Evolutionary conservation across 2,113 vertebrate genomes (phyloP), one percentile per base, ranked within the genome.

Genomic region (Tapirus terrestris): DNA sequence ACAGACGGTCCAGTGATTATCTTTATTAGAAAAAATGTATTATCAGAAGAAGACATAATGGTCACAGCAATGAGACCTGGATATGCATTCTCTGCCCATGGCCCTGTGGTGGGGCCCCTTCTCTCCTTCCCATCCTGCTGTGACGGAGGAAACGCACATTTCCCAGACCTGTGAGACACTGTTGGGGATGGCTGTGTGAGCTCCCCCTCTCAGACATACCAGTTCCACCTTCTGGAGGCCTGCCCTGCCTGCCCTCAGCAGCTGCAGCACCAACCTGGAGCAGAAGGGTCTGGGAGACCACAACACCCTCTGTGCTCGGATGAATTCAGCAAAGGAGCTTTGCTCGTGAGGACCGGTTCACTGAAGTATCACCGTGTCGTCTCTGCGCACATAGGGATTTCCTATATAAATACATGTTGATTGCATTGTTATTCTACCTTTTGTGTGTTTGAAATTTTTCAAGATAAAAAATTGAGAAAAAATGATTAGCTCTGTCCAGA

Each of bases 381-480:
- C 20, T 75, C 43, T 67, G 3, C 31, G 31, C 65, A 93, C 23
- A 2, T 11, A 75, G 27, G 1, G 25, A 43, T 45, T 83, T 91
- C 86, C n/a, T 75, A 1, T 33, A 31, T 45, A 20, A 27, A 11
- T 75, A 67, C 31, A 27, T 77, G 29, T 84, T 73, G 75, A 56
- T 75, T 75, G 3, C 73, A 53, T 39, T 48, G 6, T 58, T 53
- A 36, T 67, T 48, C 36, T 29, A 39, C n/a, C 2, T 85, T 89
- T 89, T 92, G 76, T 72, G 1, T 39, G 20, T 77, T 84, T 60
- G 67, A 90, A 82, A 58, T 6, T 56, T 76, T 85, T 89, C 43
- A 73, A 80, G 82, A 79, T 43, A 63, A 96, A 84, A 87, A n/a
- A 56, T 31, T 53, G 16, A 77, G 36, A 56, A 88, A 89, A 93